Percentiles rank a stretch among this genome's conserved stretches.
These are phyloP conservation scores for Psilopogon haemacephalus DNA, from an alignment of 2,113 vertebrate species.

Conservation along the genomic window DNA sequence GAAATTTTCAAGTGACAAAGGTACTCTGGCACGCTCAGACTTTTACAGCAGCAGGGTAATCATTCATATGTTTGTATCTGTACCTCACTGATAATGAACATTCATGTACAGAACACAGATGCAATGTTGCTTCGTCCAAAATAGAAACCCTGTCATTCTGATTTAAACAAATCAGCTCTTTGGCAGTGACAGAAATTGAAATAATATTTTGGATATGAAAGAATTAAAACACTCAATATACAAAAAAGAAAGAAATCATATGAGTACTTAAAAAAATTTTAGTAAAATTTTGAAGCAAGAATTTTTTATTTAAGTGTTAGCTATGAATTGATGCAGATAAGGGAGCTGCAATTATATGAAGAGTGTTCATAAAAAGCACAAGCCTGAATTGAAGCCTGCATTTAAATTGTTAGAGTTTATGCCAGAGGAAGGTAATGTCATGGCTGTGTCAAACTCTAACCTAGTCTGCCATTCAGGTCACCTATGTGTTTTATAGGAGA, in stretches of 20 bases:
- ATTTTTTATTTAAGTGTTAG: neutral
- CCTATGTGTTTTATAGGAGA: rapidly evolving
- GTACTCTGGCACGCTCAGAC: neutral
- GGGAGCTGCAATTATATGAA: neutral
- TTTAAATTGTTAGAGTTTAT: neutral
- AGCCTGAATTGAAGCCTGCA: neutral
- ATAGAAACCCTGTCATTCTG: neutral
- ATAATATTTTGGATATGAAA: neutral
- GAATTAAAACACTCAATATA: neutral
- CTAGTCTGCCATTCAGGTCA: neutral
- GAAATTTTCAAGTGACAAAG: neutral
- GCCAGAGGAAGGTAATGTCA: neutral
- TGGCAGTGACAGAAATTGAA: neutral
- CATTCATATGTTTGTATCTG: neutral
- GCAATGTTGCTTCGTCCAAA: neutral
- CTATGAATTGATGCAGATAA: neutral
- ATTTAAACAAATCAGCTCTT: neutral
- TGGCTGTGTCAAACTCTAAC: neutral
- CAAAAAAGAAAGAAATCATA: neutral
- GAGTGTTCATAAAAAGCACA: neutral
- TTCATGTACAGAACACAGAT: neutral
- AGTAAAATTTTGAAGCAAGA: neutral
- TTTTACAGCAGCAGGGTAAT: neutral
- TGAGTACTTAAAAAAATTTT: neutral
- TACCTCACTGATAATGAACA: neutral